Base-by-base conservation (phyloP, 2,113 vertebrate species). In the Carassius auratus region DNA sequence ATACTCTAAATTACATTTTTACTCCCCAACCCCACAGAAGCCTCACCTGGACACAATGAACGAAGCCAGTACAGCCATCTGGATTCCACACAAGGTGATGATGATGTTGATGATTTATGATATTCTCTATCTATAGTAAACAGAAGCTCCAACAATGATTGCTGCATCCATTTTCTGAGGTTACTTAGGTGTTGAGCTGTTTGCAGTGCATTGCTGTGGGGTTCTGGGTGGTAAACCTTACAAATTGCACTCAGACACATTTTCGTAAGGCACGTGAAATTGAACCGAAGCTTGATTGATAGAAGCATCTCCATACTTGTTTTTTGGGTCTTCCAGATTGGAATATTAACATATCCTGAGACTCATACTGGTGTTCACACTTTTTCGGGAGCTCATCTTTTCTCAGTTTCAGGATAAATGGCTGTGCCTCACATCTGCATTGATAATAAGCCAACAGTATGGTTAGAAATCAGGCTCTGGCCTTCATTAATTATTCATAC, bases 401-500 rank as follows among this genome's bases (percentile, higher is more conserved):
- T 84, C 75, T 61, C 68, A 26, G 42, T 86, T 68, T 42, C 38
- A 26, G 75, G n/a, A 68, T 80, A 84, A 90, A 87, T 83, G 13
- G 66, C 87, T 48, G 78, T 38, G 76, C 48, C 85, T 82, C 48
- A 61, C 59, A 83, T 88, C 81, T 57, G 89, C 76, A 83, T 82
- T 74, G 75, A 80, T 81, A 86, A 88, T 85, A 48, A 73, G 81
- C 59, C 48, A 23, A 45, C 62, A 21, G 73, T 78, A 71, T 81
- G 79, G 62, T 50, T 17, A 66, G 62, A 69, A 88, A 87, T 78
- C 77, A 78, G 61, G 48, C 79, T 80, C 83, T 26, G 59, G 76
- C 84, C 74, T 71, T 90, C 76, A 88, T 90, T 90, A 86, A 87
- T 89, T 74, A 91, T 91, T 87, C 87, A 90, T 84, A 69, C 57